Evolutionary conservation across 2,113 vertebrate genomes (phyloP).

Genomic region (Hippocampus barbouri): DNA sequence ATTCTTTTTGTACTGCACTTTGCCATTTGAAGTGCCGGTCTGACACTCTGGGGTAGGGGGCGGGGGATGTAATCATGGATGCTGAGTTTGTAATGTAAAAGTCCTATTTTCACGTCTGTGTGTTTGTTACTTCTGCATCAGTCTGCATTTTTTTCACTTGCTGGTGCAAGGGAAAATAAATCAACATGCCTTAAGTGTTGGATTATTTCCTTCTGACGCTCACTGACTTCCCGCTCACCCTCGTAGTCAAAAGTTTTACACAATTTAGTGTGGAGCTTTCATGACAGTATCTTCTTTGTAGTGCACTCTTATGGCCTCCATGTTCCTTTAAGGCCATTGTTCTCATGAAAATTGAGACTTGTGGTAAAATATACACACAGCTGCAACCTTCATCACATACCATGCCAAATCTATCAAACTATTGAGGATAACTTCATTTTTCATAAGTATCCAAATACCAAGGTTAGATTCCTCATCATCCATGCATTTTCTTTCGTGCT

Average conservation of each 20-base stretch:
- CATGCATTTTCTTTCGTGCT: no score
- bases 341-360: no score
- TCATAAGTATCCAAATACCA: no score
- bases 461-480: no score
- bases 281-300: no score
- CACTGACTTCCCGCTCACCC: neutral
- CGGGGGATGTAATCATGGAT: conserved; percentile 21
- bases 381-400: no score
- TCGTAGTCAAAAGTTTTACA: neutral
- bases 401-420: no score
- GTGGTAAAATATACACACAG: no score
- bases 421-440: neutral
- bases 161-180: conserved; percentile 65
- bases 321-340: no score
- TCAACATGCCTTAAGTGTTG: conserved; percentile 63
- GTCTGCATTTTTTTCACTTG: conserved; percentile 60
- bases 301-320: no score
- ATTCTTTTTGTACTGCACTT: conserved; percentile 33
- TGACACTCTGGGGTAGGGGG: neutral
- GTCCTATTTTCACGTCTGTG: conserved; percentile 35
- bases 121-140: conserved; percentile 37
- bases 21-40: conserved; percentile 36
- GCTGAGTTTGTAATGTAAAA: conserved; percentile 48
- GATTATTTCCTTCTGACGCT: conserved; percentile 8
- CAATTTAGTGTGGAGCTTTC: neutral